These are phyloP conservation scores for Ridgeia piscesae DNA, from an alignment of 1,140 invertebrate genomes.

Conservation along the genomic window DNA sequence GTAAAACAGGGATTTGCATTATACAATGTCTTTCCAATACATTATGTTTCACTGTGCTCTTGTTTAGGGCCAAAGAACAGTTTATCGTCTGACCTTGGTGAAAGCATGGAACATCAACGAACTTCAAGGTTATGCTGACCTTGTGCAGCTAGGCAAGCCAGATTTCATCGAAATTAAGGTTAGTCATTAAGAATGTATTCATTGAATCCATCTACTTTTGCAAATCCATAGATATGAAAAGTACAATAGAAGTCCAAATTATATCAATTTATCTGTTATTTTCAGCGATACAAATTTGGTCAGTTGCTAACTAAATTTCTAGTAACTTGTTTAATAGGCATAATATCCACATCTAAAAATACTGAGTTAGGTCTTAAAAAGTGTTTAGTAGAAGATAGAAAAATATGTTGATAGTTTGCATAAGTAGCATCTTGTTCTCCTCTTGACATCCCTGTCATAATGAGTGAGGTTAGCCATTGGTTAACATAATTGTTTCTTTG, in stretches of 20 bases:
- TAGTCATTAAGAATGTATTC: slow-evolving; percentile 21
- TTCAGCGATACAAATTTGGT: background rate
- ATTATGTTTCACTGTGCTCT: background rate
- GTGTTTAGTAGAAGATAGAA: too few relatives aligned
- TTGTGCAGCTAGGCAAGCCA: slow-evolving; percentile 65
- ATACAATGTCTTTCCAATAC: background rate
- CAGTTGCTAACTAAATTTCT: background rate
- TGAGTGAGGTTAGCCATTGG: too few relatives aligned
- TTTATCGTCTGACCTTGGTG: slow-evolving; percentile 68
- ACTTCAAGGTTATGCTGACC: slow-evolving; percentile 65
- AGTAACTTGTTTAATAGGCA: background rate
- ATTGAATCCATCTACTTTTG: slow-evolving; percentile 11
- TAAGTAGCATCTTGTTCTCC: too few relatives aligned
- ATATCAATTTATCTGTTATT: background rate
- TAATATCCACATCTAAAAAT: too few relatives aligned
- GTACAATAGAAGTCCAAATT: background rate
- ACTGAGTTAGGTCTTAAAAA: too few relatives aligned
- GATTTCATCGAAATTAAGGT: slow-evolving; percentile 73
- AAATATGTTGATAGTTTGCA: too few relatives aligned
- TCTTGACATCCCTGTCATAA: too few relatives aligned
- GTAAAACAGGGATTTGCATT: background rate
- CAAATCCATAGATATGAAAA: background rate
- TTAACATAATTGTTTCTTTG: too few relatives aligned
- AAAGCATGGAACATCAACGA: slow-evolving; percentile 69
- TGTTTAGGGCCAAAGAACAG: slow-evolving; percentile 64